Conservation (phyloP, 2,888 invertebrate genomes). For the Lydus trimaculatus region DNA sequence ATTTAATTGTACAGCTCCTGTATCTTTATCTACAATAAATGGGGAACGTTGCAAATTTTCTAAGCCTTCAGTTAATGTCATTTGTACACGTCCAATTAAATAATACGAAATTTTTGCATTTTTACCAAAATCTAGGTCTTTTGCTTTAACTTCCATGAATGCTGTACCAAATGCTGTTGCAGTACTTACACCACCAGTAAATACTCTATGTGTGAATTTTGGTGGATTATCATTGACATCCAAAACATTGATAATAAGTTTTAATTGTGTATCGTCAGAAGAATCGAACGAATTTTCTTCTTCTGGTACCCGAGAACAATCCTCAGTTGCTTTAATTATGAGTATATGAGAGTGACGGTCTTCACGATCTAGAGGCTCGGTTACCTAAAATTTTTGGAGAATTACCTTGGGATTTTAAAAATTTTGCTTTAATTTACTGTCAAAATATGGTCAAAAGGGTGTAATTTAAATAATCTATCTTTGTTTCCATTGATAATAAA, state of each 20-base stretch:
- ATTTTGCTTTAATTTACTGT: constrained; percentile 61
- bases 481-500: constrained; percentile 89
- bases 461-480: constrained; percentile 73
- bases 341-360: constrained; percentile 71
- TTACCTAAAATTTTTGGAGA: constrained; percentile 56
- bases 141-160: constrained; percentile 84
- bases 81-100: constrained; percentile 79
- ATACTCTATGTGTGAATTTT: constrained; percentile 77
- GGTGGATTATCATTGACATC: constrained; percentile 95
- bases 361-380: constrained; percentile 79
- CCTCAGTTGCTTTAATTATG: constrained; percentile 82
- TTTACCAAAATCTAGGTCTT: constrained; percentile 76
- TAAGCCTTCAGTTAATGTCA: constrained; percentile 85
- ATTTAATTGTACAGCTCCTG: constrained; percentile 85
- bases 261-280: constrained; percentile 73
- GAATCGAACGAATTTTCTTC: constrained; percentile 65
- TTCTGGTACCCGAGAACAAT: constrained; percentile 72
- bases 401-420: constrained; percentile 13
- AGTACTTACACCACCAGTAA: constrained; percentile 94
- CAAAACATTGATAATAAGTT: constrained; percentile 73
- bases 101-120: constrained; percentile 82
- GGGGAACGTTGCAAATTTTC: constrained; percentile 82
- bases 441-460: constrained; percentile 75
- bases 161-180: constrained; percentile 90
- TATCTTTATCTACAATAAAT: constrained; percentile 82